These are phyloP conservation scores for Aurelia aurita complex sp. Pacific DNA, from an alignment of 30 jellyfish, hydroid and myxozoan genomes.

Conservation along the genomic window DNA sequence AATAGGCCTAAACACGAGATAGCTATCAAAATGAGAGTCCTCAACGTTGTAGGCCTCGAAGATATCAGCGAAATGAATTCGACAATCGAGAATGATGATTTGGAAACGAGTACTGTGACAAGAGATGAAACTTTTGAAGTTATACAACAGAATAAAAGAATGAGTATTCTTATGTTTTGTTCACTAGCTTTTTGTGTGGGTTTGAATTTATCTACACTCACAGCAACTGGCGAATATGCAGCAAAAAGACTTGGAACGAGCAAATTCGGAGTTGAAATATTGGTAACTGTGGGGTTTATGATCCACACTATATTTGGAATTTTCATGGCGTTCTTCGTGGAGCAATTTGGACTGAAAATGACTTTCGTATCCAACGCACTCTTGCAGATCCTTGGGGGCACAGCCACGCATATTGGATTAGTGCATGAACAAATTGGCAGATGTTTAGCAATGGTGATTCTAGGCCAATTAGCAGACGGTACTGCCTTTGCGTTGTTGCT, in stretches of 20 bases:
- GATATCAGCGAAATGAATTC: not conserved
- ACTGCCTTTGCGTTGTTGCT: conserved; percentile 23
- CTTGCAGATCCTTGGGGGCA: conserved; percentile 30
- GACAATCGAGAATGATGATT: not conserved
- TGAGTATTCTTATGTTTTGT: conserved; percentile 1
- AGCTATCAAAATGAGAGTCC: not conserved
- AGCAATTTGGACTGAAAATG: conserved; percentile 16
- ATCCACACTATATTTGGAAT: conserved; percentile 33
- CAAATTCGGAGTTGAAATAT: not conserved
- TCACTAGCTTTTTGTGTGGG: not conserved
- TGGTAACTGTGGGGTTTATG: conserved; percentile 2
- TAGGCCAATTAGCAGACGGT: conserved; percentile 20
- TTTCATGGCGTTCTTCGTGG: not conserved
- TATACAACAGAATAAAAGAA: not conserved
- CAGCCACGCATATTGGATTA: conserved; percentile 3
- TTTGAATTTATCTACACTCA: conserved; percentile 35
- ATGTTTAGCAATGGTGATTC: conserved; percentile 15
- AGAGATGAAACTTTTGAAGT: not conserved
- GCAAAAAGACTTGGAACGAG: conserved; percentile 10
- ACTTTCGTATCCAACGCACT: not conserved
- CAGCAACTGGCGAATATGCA: not conserved
- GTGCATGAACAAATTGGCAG: not conserved
- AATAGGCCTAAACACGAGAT: too few species aligned
- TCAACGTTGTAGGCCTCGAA: conserved; percentile 22
- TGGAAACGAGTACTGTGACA: not conserved